Evolutionary conservation across 2,888 invertebrate species (phyloP), one percentile per base, ranked within the genome.

Genomic region (Drosophila melanosoma): DNA sequence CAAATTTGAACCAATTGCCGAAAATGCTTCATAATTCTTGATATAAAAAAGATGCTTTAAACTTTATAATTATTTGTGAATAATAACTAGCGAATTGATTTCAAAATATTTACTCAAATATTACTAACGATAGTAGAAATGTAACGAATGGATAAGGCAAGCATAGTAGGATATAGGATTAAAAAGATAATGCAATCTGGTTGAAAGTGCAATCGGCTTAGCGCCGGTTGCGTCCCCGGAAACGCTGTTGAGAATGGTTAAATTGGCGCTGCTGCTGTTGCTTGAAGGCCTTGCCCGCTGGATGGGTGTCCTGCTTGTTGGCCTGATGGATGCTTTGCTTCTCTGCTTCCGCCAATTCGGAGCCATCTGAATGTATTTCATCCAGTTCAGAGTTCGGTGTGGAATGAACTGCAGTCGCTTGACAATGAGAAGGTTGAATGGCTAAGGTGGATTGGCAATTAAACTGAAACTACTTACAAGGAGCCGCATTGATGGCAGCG

Each of bases 151-250:
- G 72, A 76, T 61, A 49, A 48, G 35, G 54, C 54, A 57, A 51
- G 66, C 53, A 65, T n/a, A 38, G 54, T 48, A 53, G 17, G 26
- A 11, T 54, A 45, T 49, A 58, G 36, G 6, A 51, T 12, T 54
- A 54, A 57, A 32, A 57, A 32, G 32, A 40, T 32, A 32, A 32
- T 20, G 40, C 29, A 42, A 29, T 42, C 29, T 57, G 40, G 52
- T 26, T 23, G 15, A 23, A 20, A 29, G 26, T 26, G 20, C 51
- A 12, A 12, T 29, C 12, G 8, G 12, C 32, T 73, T 68, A 91
- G 64, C 87, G 91, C 51, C 90, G 83, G 80, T 87, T 91, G 64
- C 82, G 90, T 36, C 85, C 87, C 32, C 91, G 91, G 70, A 79
- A 79, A 64, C 88, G 83, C 61, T 89, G 81, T 57, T 82, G 77